Percentiles rank a stretch among this genome's conserved stretches.
phyloP scores from a whole-genome alignment of 1,140 invertebrate species.

The Drosophila equinoxialis region DNA sequence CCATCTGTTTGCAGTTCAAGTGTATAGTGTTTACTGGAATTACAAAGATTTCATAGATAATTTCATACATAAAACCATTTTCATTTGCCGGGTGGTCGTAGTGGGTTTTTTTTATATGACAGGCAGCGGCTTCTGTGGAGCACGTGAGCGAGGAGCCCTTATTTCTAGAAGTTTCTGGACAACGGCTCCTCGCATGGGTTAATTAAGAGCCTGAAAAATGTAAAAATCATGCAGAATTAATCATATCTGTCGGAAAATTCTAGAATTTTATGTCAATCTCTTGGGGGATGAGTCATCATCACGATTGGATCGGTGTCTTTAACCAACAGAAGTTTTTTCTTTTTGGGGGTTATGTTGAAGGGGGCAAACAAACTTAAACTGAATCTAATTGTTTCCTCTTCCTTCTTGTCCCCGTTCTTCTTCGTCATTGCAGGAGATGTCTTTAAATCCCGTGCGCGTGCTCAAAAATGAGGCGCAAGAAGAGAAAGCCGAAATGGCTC shows the following conservation, averaged over 20 bases:
- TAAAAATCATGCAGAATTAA: neutral
- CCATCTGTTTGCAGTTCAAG: slow-evolving; percentile 45
- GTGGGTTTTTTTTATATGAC: slow-evolving; percentile 49
- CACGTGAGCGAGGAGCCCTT: slow-evolving; percentile 47
- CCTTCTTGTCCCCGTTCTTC: neutral
- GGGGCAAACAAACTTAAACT: slow-evolving; percentile 13
- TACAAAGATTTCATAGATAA: slow-evolving; percentile 61
- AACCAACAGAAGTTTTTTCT: neutral
- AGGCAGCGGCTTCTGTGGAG: slow-evolving; percentile 31
- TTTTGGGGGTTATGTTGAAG: slow-evolving; percentile 54
- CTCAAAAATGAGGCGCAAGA: slow-evolving; percentile 98
- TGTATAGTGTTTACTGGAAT: slow-evolving; percentile 23
- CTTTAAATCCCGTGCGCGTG: slow-evolving; percentile 96
- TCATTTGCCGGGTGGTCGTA: slow-evolving; percentile 72
- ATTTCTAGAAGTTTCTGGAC: slow-evolving; percentile 40
- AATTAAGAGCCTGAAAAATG: neutral
- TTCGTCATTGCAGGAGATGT: slow-evolving; percentile 86
- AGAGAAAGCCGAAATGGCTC: slow-evolving; percentile 97
- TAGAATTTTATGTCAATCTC: slow-evolving; percentile 24
- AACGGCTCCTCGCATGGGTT: neutral
- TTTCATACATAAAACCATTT: slow-evolving; percentile 45
- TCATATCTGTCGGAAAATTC: slow-evolving; percentile 29
- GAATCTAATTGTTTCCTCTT: neutral
- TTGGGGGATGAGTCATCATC: slow-evolving; percentile 41
- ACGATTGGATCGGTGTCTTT: slow-evolving; percentile 19